Base-by-base conservation (phyloP, 2,888 invertebrate genomes). In the Sacculina carcini region DNA sequence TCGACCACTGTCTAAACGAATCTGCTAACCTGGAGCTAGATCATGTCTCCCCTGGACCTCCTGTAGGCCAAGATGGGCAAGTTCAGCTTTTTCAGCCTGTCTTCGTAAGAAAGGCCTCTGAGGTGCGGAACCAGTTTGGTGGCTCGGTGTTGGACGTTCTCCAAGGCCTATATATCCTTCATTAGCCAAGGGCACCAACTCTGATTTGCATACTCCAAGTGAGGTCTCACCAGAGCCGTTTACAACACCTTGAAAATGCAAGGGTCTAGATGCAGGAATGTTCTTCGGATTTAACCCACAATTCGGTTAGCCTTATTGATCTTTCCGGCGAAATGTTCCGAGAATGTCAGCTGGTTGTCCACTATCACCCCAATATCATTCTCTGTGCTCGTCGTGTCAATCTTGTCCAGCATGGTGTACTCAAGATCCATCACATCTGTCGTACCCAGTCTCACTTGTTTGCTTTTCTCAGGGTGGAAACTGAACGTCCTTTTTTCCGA, bases 211-310 rank as follows among this genome's bases (percentile, higher is more conserved):
- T n/a, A n/a, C n/a, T n/a, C 48, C 36, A 24, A 38, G 49, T 26
- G n/a, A n/a, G n/a, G n/a, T n/a, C n/a, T n/a, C n/a, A n/a, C n/a
- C n/a, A n/a, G n/a, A n/a, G n/a, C n/a, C 49, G 38, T 39, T 38
- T 24, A 38, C 26, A 49, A 26, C 21, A 39, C 19, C n/a, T 16
- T 36, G n/a, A 49, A 49, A n/a, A 49, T 49, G 3, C 3, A 14
- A 24, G 36, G 19, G 6, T 49, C 32, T 32, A 49, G 10, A n/a
- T 48, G 48, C 23, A 34, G 12, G n/a, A 48, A 39, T 42, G n/a
- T 42, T 40, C n/a, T n/a, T n/a, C n/a, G n/a, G n/a, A 50, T 50
- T 6, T 39, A 31, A n/a, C 50, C 40, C 50, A 50, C 50, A 40
- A 50, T 50, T 19, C 26, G 38, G 34, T 50, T 50, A 3, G 40